Percentiles rank a stretch among this genome's conserved stretches.
phyloP scores from a whole-genome alignment of 2,797 vertebrate species.

The Notolepis coatsorum region DNA sequence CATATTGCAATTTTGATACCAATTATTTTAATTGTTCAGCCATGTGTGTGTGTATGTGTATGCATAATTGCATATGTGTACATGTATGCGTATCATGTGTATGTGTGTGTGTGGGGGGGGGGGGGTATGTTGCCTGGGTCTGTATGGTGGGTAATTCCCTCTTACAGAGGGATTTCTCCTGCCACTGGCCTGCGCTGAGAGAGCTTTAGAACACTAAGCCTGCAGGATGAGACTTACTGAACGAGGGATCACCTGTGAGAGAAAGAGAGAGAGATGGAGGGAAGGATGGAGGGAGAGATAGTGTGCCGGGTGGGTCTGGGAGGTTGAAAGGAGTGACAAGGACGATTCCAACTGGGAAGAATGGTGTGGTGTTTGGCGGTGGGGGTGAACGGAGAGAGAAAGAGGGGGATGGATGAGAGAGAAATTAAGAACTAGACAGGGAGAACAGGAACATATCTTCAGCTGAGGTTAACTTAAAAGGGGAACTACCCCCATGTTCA shows the following conservation, averaged over 20 bases:
- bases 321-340: conserved; percentile 24
- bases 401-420: neutral
- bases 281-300: conserved; percentile 21
- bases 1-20: too few species aligned
- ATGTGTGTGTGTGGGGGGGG: conserved; percentile 14
- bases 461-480: too few species aligned
- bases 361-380: conserved; percentile 34
- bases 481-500: too few species aligned
- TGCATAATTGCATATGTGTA: conserved; percentile 13
- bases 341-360: conserved; percentile 28
- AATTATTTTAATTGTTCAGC: too few species aligned
- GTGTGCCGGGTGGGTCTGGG: conserved; percentile 35
- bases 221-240: conserved; percentile 62
- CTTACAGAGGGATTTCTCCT: conserved; percentile 68
- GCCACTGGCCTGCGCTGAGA: conserved; percentile 57
- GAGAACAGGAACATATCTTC: too few species aligned
- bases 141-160: conserved; percentile 67
- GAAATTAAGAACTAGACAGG: neutral
- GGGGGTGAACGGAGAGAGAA: neutral
- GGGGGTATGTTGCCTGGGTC: conserved; percentile 3
- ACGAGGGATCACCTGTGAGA: conserved; percentile 67
- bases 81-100: conserved; percentile 29
- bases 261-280: conserved; percentile 18
- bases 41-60: neutral
- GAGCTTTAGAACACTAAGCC: conserved; percentile 72